Conservation (phyloP, 2,797 vertebrate genomes). For the Sebastolobus alascanus region DNA sequence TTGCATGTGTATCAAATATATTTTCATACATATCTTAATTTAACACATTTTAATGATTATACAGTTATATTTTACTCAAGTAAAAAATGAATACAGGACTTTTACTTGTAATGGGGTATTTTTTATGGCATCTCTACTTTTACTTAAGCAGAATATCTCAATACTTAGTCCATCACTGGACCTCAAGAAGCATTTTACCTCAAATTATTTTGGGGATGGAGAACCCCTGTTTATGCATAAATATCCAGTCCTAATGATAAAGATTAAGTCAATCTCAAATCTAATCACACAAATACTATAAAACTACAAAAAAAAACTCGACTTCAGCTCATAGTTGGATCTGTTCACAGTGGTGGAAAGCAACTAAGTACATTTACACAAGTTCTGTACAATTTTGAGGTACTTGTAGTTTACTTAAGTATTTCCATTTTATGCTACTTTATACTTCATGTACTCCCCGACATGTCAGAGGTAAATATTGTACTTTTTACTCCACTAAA, state of each 20-base stretch:
- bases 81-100: not conserved
- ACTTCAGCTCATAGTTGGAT: not conserved
- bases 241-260: not conserved
- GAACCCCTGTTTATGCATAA: not conserved
- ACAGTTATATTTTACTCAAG: not conserved
- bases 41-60: not conserved
- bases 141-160: not conserved
- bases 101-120: not conserved
- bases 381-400: no score
- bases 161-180: not conserved
- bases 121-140: no score
- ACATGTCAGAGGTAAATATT: no score
- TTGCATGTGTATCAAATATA: not conserved
- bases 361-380: no score
- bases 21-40: not conserved
- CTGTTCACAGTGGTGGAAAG: no score
- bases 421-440: no score
- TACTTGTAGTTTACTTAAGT: no score
- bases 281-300: not conserved
- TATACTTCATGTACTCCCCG: no score
- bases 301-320: not conserved
- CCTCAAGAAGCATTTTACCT: not conserved
- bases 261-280: not conserved
- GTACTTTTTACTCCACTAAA: no score
- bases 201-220: not conserved